These are phyloP conservation scores for Cinclus mexicanus DNA, from an alignment of 2,113 vertebrate genomes.

Conservation along the genomic window DNA sequence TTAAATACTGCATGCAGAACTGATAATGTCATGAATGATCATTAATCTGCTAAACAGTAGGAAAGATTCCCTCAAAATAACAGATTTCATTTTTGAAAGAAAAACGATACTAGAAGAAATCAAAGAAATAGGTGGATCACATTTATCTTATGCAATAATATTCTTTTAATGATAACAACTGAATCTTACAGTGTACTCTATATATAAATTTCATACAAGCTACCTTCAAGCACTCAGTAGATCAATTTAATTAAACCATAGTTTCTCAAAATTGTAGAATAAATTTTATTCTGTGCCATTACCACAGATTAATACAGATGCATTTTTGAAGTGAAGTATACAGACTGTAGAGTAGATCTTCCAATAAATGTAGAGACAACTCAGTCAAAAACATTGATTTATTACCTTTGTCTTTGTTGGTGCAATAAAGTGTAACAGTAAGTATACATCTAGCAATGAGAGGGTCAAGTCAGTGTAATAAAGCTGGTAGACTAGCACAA, in stretches of 20 bases:
- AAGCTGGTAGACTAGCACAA: constrained; percentile 15
- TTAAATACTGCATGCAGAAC: background rate
- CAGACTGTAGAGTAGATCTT: background rate
- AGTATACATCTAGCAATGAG: constrained; percentile 25
- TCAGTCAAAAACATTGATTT: constrained; percentile 41
- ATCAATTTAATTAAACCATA: constrained; percentile 52
- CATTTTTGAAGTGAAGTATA: background rate
- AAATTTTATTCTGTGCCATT: constrained; percentile 24
- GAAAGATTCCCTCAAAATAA: background rate
- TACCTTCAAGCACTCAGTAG: constrained; percentile 30
- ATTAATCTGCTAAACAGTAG: background rate
- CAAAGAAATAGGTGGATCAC: background rate
- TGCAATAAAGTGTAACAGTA: constrained; percentile 21
- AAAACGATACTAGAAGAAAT: background rate
- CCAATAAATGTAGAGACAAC: background rate
- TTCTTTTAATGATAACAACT: constrained; percentile 1
- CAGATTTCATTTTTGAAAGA: constrained; percentile 2
- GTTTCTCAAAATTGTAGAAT: constrained; percentile 16
- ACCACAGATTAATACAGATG: background rate
- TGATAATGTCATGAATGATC: background rate
- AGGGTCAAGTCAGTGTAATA: constrained; percentile 40
- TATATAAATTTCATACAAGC: background rate
- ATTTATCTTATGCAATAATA: background rate
- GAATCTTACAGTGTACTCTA: background rate
- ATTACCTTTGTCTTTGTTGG: constrained; percentile 12